These are phyloP conservation scores for Acanthosepion lycidas DNA, from an alignment of 2,888 invertebrate genomes.

Conservation along the genomic window DNA sequence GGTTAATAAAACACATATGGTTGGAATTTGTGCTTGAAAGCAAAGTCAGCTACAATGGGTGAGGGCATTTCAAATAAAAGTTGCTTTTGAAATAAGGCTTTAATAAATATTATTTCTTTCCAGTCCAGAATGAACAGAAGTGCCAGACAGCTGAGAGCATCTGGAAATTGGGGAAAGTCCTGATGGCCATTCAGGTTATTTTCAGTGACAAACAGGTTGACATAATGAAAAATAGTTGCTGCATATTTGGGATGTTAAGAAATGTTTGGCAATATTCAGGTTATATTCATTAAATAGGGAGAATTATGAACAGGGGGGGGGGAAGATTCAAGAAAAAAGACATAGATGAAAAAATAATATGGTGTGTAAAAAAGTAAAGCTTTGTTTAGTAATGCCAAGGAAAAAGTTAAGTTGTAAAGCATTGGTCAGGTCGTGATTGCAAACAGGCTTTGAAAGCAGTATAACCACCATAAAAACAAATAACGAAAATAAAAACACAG, in stretches of 20 bases:
- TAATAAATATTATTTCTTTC: too few relatives aligned
- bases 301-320: background rate
- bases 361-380: background rate
- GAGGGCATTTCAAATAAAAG: background rate
- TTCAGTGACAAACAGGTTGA: background rate
- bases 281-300: background rate
- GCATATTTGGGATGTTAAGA: background rate
- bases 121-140: too few relatives aligned
- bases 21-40: background rate
- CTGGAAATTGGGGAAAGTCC: too few relatives aligned
- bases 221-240: background rate
- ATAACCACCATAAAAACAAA: constrained; percentile 5
- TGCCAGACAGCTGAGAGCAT: too few relatives aligned
- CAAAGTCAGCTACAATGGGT: background rate
- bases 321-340: background rate
- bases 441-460: background rate
- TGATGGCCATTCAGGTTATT: background rate
- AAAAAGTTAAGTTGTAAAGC: background rate
- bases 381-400: background rate
- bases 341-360: background rate
- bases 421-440: background rate
- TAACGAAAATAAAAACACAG: background rate
- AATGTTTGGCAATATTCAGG: background rate
- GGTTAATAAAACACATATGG: background rate
- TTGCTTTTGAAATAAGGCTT: too few relatives aligned